Conservation (phyloP, 2,797 vertebrate species). For the Euthynnus affinis region DNA sequence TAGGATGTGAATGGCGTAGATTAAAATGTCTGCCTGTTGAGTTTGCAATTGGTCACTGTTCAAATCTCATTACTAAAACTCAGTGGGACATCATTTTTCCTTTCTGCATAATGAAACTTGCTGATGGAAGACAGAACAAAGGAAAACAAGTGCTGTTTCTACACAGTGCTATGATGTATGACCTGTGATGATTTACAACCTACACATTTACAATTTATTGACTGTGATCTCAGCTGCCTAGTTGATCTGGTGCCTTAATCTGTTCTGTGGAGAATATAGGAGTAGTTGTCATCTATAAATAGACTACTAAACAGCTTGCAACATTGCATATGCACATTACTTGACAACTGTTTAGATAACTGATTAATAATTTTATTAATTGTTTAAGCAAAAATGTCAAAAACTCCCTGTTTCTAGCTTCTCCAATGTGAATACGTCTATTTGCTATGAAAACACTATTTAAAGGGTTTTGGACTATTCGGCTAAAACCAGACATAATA, state of each 20-base stretch:
- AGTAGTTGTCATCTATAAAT: conserved; percentile 5
- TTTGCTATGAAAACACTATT: no score
- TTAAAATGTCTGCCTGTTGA: conserved; percentile 68
- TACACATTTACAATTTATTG: conserved; percentile 27
- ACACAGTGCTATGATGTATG: conserved; percentile 19
- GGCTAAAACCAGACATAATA: no score
- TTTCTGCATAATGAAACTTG: conserved; percentile 51
- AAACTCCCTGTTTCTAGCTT: no score
- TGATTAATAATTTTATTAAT: no score
- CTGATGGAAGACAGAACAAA: conserved; percentile 30
- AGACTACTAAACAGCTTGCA: background rate
- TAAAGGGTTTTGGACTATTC: no score
- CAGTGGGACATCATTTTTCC: conserved; percentile 58
- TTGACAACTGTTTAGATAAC: no score
- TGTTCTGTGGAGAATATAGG: conserved; percentile 22
- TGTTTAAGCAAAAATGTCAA: no score
- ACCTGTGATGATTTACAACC: conserved; percentile 14
- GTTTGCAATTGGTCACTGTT: conserved; percentile 62
- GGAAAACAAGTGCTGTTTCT: conserved; percentile 28
- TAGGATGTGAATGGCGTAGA: conserved; percentile 42
- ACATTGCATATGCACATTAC: background rate
- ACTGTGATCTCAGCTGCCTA: conserved; percentile 10
- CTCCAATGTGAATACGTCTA: no score
- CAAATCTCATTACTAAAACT: conserved; percentile 66
- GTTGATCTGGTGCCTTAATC: conserved; percentile 9